Percentiles rank a stretch among this genome's conserved stretches.
Evolutionary conservation across 2,113 vertebrate genomes (phyloP).

Genomic region (Nesoenas mayeri): DNA sequence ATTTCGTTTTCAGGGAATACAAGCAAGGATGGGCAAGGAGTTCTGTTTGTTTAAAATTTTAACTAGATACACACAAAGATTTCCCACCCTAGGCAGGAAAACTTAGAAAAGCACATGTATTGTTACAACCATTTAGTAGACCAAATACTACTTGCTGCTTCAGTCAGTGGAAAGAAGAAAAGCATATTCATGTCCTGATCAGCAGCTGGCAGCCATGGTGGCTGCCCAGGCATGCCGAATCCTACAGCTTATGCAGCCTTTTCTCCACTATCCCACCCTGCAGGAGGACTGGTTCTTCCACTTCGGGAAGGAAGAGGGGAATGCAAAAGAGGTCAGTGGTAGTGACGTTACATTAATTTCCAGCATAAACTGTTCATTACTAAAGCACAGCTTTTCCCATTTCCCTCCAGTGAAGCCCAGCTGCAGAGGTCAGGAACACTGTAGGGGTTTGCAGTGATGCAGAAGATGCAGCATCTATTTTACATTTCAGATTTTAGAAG

Average conservation of each 20-base stretch:
- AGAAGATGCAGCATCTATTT: neutral
- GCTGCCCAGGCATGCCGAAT: neutral
- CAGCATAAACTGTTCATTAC: neutral
- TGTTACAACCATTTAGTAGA: neutral
- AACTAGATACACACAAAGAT: neutral
- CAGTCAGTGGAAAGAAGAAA: neutral
- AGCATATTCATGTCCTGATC: rapidly evolving
- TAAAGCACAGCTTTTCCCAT: neutral
- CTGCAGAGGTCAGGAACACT: neutral
- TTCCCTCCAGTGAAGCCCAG: neutral
- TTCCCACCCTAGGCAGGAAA: neutral
- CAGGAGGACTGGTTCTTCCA: neutral
- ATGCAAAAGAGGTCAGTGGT: neutral
- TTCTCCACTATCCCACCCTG: neutral
- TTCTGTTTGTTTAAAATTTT: neutral
- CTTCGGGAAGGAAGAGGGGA: neutral
- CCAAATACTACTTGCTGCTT: neutral
- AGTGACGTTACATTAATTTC: neutral
- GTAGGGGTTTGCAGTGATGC: neutral
- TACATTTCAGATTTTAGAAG: neutral
- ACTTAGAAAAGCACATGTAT: neutral
- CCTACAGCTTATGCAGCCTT: neutral
- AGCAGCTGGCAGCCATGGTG: neutral
- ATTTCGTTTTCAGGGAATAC: neutral
- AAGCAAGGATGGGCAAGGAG: neutral